phyloP scores from a whole-genome alignment of 2,797 vertebrate genomes.

The Sebastes glaucus region DNA sequence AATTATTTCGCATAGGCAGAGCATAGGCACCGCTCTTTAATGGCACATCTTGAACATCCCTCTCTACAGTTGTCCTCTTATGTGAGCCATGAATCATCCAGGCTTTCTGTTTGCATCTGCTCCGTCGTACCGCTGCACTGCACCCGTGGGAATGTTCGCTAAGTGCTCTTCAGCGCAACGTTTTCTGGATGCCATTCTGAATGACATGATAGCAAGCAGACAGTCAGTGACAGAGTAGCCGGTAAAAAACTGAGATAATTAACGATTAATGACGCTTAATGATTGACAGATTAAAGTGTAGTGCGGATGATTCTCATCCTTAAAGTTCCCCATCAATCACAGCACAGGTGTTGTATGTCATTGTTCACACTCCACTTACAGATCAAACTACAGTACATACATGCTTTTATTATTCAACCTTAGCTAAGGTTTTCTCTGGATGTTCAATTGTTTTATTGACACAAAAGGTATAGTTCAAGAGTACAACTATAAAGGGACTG shows the following conservation, averaged over 20 bases:
- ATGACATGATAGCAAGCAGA: slow-evolving; percentile 29
- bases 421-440: background rate
- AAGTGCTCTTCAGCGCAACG: slow-evolving; percentile 38
- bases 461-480: too few relatives aligned
- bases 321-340: slow-evolving; percentile 14
- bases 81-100: slow-evolving; percentile 60
- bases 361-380: background rate
- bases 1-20: slow-evolving; percentile 64
- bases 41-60: slow-evolving; percentile 32
- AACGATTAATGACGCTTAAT: slow-evolving; percentile 6
- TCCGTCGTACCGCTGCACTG: slow-evolving; percentile 24
- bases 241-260: background rate
- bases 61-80: slow-evolving; percentile 40
- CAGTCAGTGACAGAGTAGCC: slow-evolving; percentile 20
- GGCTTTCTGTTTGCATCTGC: slow-evolving; percentile 59
- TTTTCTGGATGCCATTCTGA: slow-evolving; percentile 42
- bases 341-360: background rate
- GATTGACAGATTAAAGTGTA: slow-evolving; percentile 33
- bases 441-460: too few relatives aligned
- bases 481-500: too few relatives aligned
- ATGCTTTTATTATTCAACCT: background rate
- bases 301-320: background rate
- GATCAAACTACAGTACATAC: background rate
- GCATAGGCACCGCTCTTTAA: slow-evolving; percentile 23
- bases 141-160: slow-evolving; percentile 43